These are phyloP conservation scores for Rhinophrynus dorsalis DNA, from an alignment of 2,797 vertebrate species.

Conservation along the genomic window DNA sequence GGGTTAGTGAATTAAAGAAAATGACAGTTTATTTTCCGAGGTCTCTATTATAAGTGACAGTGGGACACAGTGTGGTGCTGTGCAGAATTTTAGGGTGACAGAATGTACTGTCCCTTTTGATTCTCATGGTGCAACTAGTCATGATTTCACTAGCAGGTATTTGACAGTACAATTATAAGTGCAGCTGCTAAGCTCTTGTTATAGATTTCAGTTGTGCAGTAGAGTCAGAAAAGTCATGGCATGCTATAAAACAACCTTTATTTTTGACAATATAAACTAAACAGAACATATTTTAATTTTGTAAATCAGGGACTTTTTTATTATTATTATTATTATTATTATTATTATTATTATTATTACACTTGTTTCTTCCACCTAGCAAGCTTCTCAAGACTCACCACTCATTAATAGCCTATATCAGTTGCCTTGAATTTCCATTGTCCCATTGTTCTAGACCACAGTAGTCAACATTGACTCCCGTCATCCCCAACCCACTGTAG, in stretches of 20 bases:
- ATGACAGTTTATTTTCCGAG: not conserved
- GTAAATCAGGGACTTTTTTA: no score
- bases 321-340: no score
- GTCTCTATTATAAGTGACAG: not conserved
- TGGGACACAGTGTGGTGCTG: not conserved
- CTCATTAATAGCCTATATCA: no score
- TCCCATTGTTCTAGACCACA: no score
- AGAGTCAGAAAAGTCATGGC: not conserved
- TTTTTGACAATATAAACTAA: no score
- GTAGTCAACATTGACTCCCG: no score
- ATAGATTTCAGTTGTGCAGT: not conserved
- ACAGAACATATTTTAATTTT: no score
- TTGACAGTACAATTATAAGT: not conserved
- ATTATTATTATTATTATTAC: no score
- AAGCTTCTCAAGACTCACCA: no score
- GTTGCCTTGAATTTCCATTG: no score
- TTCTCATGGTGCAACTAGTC: not conserved
- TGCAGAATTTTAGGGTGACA: not conserved
- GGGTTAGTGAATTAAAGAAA: constrained; percentile 1
- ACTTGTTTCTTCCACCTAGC: no score
- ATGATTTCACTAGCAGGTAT: not conserved
- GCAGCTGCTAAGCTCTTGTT: not conserved
- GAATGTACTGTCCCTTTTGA: not conserved
- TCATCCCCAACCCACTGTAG: no score
- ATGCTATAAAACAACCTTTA: not conserved